phyloP scores from a whole-genome alignment of 2,888 invertebrate species.

The Aphelenchoides bicaudatus region DNA sequence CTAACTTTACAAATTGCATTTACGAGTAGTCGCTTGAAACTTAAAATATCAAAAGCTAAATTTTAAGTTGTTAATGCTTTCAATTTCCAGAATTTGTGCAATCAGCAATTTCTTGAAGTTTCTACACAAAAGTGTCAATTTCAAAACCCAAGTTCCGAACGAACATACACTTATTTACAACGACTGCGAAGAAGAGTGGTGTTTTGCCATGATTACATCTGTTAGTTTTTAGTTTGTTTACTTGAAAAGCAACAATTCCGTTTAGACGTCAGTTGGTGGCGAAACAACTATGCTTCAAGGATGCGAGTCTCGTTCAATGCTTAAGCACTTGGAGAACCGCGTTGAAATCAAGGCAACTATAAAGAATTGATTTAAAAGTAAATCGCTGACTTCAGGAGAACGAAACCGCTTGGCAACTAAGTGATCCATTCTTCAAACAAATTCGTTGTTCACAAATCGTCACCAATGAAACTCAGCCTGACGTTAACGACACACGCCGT shows the following conservation, averaged over 20 bases:
- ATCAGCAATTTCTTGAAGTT: background rate
- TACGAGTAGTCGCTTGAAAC: too few relatives aligned
- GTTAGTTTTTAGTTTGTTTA: constrained; percentile 24
- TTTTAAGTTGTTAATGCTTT: background rate
- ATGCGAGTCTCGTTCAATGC: constrained; percentile 42
- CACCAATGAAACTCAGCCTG: constrained; percentile 21
- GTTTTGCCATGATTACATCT: constrained; percentile 40
- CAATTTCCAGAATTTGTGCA: background rate
- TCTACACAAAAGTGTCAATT: background rate
- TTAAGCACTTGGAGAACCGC: constrained; percentile 40
- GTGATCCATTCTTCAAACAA: constrained; percentile 33
- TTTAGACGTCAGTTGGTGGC: constrained; percentile 41
- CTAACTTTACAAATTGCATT: too few relatives aligned
- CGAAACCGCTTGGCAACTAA: constrained; percentile 41
- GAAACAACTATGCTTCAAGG: constrained; percentile 38
- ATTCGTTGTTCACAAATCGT: constrained; percentile 44
- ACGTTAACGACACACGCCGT: constrained; percentile 31
- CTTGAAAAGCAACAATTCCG: constrained; percentile 8
- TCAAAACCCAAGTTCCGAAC: constrained; percentile 24
- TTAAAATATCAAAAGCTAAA: background rate
- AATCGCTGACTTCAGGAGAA: constrained; percentile 27
- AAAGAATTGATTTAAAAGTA: background rate
- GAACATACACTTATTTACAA: constrained; percentile 34
- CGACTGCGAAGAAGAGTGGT: constrained; percentile 48
- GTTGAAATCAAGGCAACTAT: constrained; percentile 24